Conservation (phyloP, 2,113 vertebrate genomes). For the Equus quagga region DNA sequence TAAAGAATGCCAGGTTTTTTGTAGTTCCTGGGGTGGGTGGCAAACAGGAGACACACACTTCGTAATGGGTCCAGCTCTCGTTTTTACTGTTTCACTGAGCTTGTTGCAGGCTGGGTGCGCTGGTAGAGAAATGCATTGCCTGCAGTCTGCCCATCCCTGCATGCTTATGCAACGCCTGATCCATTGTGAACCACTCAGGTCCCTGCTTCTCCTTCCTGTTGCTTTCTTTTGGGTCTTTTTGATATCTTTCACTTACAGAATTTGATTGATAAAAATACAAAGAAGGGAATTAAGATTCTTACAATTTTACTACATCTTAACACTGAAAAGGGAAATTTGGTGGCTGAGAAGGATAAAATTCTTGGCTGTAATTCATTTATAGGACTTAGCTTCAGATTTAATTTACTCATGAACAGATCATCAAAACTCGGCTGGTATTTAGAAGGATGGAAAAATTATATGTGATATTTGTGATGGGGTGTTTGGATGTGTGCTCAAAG, state of each 20-base stretch:
- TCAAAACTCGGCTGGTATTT: slow-evolving; percentile 36
- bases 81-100: fast-evolving
- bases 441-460: not conserved
- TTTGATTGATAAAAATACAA: not conserved
- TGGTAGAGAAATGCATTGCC: fast-evolving
- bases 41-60: not conserved
- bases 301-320: not conserved
- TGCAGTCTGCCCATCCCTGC: not conserved
- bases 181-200: fast-evolving
- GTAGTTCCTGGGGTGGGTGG: not conserved
- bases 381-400: slow-evolving; percentile 43
- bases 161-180: fast-evolving
- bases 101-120: fast-evolving
- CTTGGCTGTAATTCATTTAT: slow-evolving; percentile 43
- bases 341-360: slow-evolving; percentile 4
- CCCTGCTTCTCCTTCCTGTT: not conserved
- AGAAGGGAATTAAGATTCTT: not conserved
- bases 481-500: not conserved
- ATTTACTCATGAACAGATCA: slow-evolving; percentile 23
- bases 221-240: not conserved
- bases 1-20: not conserved
- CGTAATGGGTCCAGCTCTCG: fast-evolving
- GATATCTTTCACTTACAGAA: not conserved
- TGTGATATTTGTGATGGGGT: not conserved
- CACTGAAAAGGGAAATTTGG: not conserved